phyloP scores from a whole-genome alignment of 2,113 vertebrate species.

The Cettia cetti region DNA sequence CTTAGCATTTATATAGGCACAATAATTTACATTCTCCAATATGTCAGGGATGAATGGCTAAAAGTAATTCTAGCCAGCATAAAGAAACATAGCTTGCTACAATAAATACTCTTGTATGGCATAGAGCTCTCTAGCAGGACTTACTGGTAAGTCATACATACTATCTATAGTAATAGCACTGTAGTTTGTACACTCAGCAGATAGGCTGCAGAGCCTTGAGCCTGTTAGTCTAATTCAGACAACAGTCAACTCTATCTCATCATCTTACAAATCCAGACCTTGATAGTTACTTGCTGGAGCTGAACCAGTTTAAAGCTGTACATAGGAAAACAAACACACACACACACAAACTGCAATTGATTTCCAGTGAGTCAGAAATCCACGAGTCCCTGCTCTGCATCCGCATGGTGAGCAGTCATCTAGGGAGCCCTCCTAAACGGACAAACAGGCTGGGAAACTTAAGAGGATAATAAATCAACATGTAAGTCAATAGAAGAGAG shows the following conservation, averaged over 20 bases:
- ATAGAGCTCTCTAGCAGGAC: neutral
- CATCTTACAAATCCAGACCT: neutral
- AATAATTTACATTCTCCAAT: neutral
- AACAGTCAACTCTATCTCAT: neutral
- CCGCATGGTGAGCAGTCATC: neutral
- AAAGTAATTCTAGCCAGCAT: neutral
- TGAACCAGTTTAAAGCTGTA: neutral
- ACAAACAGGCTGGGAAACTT: neutral
- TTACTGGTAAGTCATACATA: neutral
- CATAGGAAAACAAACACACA: neutral
- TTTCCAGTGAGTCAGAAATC: neutral
- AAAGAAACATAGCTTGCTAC: neutral
- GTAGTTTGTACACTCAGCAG: rapidly evolving
- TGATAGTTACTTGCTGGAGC: neutral
- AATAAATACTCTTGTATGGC: neutral
- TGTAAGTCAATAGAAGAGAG: neutral
- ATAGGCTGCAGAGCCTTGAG: neutral
- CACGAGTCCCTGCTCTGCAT: neutral
- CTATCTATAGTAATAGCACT: neutral
- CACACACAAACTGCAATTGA: neutral
- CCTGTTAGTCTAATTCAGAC: neutral
- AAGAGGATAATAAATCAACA: neutral
- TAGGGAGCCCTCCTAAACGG: neutral
- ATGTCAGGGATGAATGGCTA: neutral
- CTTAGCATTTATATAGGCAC: neutral